Evolutionary conservation across 2,797 vertebrate species (phyloP).

Genomic region (Pipistrellus pygmaeus): DNA sequence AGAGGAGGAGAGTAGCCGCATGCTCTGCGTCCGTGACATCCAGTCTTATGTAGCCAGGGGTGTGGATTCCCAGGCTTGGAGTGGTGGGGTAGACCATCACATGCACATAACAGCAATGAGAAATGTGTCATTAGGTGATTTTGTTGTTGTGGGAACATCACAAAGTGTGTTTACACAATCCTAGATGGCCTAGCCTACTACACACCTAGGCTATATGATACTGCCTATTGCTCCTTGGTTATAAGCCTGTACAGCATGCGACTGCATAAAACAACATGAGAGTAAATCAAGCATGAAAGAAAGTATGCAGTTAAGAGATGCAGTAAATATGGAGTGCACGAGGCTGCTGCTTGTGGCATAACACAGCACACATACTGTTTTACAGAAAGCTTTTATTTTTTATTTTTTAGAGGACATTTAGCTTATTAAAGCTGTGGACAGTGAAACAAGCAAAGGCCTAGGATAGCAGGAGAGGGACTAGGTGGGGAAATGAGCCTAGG

Average conservation of each 20-base stretch:
- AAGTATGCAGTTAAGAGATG: background rate
- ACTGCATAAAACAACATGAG: background rate
- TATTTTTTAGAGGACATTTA: too few relatives aligned
- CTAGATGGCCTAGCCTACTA: background rate
- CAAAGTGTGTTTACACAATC: background rate
- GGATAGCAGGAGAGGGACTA: too few relatives aligned
- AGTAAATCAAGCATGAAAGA: background rate
- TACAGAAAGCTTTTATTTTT: background rate
- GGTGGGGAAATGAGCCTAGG: too few relatives aligned
- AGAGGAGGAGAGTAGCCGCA: background rate
- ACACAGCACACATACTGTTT: background rate
- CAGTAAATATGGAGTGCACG: background rate
- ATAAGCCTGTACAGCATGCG: background rate
- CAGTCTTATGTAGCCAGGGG: background rate
- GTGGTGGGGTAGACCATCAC: background rate
- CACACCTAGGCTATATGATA: background rate
- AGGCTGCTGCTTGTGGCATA: background rate
- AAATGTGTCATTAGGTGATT: background rate
- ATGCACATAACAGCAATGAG: background rate
- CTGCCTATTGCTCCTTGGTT: background rate
- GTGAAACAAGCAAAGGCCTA: too few relatives aligned
- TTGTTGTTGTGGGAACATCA: background rate
- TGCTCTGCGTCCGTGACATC: background rate
- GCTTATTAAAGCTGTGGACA: too few relatives aligned
- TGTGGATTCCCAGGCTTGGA: background rate